Evolutionary conservation across 2,797 vertebrate genomes (phyloP).

Genomic region (Ateles fusciceps): DNA sequence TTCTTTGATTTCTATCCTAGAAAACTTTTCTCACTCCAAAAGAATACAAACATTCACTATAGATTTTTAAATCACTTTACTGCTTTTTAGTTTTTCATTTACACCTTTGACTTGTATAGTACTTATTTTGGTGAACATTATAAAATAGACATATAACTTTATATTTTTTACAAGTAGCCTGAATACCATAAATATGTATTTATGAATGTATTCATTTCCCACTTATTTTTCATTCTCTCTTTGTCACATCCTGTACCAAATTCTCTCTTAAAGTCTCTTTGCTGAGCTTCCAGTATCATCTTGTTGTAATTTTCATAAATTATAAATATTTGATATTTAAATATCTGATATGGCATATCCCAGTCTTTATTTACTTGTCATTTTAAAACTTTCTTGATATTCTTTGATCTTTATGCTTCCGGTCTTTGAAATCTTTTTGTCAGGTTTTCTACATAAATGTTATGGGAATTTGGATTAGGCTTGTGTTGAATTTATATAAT

Average conservation of each 20-base stretch:
- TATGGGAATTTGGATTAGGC: background rate
- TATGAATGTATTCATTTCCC: background rate
- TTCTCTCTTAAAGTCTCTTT: background rate
- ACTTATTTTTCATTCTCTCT: background rate
- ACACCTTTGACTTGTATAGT: background rate
- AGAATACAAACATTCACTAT: background rate
- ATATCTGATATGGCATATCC: background rate
- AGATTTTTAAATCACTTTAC: background rate
- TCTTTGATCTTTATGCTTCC: background rate
- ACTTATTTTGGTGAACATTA: background rate
- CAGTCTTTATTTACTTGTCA: background rate
- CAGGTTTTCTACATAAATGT: background rate
- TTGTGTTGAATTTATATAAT: background rate
- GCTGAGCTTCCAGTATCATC: background rate
- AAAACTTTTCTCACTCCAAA: background rate
- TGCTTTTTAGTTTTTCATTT: background rate
- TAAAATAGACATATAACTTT: background rate
- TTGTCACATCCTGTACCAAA: background rate
- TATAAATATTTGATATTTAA: background rate
- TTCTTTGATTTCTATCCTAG: background rate
- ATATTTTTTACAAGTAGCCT: background rate
- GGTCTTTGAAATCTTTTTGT: background rate
- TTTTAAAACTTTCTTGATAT: background rate
- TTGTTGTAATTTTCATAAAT: background rate
- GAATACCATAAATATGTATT: background rate